Evolutionary conservation across 2,888 invertebrate species (phyloP).

Genomic region (Platynereis dumerilii): DNA sequence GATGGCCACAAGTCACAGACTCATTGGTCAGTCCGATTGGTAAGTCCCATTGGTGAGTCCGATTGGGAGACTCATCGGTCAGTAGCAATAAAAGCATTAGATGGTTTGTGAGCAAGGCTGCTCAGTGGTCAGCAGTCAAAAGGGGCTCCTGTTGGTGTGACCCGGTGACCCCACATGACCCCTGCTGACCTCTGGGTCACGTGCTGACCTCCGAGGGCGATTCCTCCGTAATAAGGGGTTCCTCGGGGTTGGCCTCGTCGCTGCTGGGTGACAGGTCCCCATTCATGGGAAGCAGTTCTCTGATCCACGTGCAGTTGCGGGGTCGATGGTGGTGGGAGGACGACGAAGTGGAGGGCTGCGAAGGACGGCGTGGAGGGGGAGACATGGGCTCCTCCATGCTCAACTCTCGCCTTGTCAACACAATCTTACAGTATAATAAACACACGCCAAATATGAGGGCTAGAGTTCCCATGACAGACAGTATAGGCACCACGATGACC

Average conservation of each 20-base stretch:
- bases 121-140: too few species aligned
- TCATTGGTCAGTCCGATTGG: too few species aligned
- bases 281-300: constrained; percentile 19
- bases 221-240: constrained; percentile 16
- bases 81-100: too few species aligned
- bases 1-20: too few species aligned
- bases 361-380: neutral
- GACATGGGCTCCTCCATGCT: neutral
- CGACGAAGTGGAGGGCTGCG: neutral
- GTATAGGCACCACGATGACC: constrained; percentile 11
- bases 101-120: too few species aligned
- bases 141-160: too few species aligned
- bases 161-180: too few species aligned
- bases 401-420: constrained; percentile 2
- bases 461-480: constrained; percentile 6
- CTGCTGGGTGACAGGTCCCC: constrained; percentile 18
- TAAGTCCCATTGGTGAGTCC: too few species aligned
- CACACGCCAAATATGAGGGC: constrained; percentile 1
- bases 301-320: constrained; percentile 20
- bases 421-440: constrained; percentile 3
- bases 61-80: too few species aligned
- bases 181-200: neutral
- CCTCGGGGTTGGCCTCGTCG: constrained; percentile 21
- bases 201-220: constrained; percentile 5
- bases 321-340: too few species aligned